Base-by-base conservation (phyloP, 1,140 invertebrate genomes). In the Nylanderia fulva region DNA sequence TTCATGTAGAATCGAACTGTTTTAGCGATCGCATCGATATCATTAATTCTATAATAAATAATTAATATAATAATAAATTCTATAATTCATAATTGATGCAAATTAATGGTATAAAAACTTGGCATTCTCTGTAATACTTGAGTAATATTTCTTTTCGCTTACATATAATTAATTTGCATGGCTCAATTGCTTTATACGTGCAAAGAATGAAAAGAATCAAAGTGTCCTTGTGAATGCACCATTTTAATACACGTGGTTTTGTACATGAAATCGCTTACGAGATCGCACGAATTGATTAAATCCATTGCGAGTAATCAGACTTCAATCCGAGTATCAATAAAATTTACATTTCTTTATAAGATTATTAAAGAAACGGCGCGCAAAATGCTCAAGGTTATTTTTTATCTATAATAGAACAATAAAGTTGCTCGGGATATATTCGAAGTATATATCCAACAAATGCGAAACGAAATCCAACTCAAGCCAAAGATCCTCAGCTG, bases 331-430 rank as follows among this genome's bases (percentile, higher is more conserved):
- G 52, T 29, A 56, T 8, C 21, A 39, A 56, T 74, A 58, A 58
- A 74, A 74, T 58, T 58, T 52, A 13, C 33, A 39, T 58, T 74
- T 74, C 71, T 58, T 74, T 58, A 29, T 21, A 29, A n/a, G n/a
- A 3, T 36, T 56, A 8, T 56, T 33, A 21, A 33, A 29, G n/a
- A 27, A 24, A 71, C 18, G 24, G 48, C 3, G 48, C 3, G 33
- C 29, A 58, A 36, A 74, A 74, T 15, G 33, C 27, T 74, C 71
- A 74, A 74, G 56, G 71, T 39, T 52, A 27, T 4, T 74, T 74
- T 74, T 74, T 74, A 39, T 29, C 33, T 58, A 13, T 13, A 13
- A 56, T 56, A 56, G 54, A 21, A 56, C 21, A 45, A n/a, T 48
- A 56, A 72, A 11, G 69, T 58, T 39, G 71, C n/a, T 36, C 3